Evolutionary conservation across 2,113 vertebrate species (phyloP).

Genomic region (Petromus typicus): DNA sequence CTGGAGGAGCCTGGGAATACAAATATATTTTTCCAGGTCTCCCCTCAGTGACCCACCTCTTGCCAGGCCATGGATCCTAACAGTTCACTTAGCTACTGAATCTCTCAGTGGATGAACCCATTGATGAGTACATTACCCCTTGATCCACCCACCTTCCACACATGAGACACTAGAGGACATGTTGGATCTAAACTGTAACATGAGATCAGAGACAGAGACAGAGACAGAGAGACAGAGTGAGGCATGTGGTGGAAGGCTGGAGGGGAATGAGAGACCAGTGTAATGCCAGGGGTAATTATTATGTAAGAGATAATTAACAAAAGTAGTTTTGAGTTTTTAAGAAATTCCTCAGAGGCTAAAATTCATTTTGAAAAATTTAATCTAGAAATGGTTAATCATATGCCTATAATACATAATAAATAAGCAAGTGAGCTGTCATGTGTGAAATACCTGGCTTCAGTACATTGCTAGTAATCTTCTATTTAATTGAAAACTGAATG

Average conservation of each 20-base stretch:
- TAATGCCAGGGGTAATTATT: background rate
- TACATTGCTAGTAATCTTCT: background rate
- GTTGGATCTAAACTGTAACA: background rate
- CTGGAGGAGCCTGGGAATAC: background rate
- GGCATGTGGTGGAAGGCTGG: background rate
- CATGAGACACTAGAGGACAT: background rate
- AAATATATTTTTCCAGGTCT: background rate
- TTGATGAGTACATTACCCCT: background rate
- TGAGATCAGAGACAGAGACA: background rate
- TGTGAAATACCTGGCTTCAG: background rate
- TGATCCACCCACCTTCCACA: background rate
- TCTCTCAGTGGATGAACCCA: background rate
- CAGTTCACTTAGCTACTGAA: background rate
- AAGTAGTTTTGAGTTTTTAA: background rate
- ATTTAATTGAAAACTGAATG: background rate
- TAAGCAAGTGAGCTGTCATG: background rate
- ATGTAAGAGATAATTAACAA: slow-evolving; percentile 5
- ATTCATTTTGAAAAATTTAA: background rate
- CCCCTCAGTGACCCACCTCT: background rate
- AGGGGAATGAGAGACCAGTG: background rate
- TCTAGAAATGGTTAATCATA: background rate
- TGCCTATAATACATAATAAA: background rate
- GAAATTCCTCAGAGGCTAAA: background rate
- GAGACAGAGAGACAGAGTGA: background rate
- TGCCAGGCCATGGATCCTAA: background rate